A percentile compares a stretch with the other conserved stretches of the same genome.
Evolutionary conservation across 2,888 invertebrate genomes (phyloP).

Genomic region (Malacosoma neustria): DNA sequence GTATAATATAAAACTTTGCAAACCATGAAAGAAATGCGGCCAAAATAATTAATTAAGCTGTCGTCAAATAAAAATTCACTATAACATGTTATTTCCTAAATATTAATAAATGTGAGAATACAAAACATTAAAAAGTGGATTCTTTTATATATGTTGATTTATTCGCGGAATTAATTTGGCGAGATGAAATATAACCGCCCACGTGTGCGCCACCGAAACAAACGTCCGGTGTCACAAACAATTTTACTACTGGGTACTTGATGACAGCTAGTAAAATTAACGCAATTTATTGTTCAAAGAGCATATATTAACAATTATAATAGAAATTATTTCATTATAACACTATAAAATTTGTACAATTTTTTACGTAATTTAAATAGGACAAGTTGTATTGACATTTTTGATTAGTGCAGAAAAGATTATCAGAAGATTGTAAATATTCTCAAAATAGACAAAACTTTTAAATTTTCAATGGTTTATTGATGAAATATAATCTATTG

Average conservation of each 20-base stretch:
- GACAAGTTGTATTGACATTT: no score
- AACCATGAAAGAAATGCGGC: neutral
- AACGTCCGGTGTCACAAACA: constrained; percentile 4
- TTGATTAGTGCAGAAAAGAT: no score
- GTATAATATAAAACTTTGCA: no score
- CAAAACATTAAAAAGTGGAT: neutral
- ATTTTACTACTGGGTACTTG: constrained; percentile 2
- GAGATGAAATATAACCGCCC: constrained; percentile 34
- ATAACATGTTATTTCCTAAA: neutral
- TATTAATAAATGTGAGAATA: neutral
- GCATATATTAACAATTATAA: no score
- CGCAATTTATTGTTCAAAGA: constrained; percentile 14
- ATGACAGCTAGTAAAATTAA: constrained; percentile 8
- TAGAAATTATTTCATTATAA: no score
- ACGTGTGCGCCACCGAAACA: constrained; percentile 9
- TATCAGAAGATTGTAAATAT: no score
- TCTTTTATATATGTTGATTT: neutral
- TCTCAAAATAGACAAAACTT: no score
- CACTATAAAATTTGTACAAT: no score
- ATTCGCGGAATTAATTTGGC: constrained; percentile 38
- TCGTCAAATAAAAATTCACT: neutral
- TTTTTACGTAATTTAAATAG: no score
- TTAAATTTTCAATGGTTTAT: no score
- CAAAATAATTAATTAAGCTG: neutral
- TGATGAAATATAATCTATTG: no score